Percentiles rank a stretch among this genome's conserved stretches.
These are phyloP conservation scores for Cossypha heuglini DNA, from an alignment of 2,797 vertebrate genomes.

Conservation along the genomic window DNA sequence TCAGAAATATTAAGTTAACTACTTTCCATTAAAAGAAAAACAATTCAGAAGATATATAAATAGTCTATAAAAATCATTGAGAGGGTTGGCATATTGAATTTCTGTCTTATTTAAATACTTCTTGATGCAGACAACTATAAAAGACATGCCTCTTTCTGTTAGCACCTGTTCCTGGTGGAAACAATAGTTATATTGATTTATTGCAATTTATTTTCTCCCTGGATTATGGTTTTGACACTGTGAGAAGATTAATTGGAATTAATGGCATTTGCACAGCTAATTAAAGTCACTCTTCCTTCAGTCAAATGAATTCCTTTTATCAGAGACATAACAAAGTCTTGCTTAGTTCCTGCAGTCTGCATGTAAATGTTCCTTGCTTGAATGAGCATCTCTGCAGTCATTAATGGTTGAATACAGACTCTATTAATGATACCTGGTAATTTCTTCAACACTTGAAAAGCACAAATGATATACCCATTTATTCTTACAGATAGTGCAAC, in stretches of 20 bases:
- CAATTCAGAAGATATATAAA: constrained; percentile 54
- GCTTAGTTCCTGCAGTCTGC: constrained; percentile 55
- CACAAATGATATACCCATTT: background rate
- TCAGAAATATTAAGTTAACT: constrained; percentile 29
- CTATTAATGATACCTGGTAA: constrained; percentile 5
- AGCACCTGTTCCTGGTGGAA: constrained; percentile 69
- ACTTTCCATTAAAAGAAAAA: constrained; percentile 46
- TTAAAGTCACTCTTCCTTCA: constrained; percentile 78
- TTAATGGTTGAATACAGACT: constrained; percentile 35
- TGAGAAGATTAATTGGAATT: constrained; percentile 80
- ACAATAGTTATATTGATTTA: constrained; percentile 77
- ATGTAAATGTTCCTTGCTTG: constrained; percentile 65
- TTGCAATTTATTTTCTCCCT: constrained; percentile 75
- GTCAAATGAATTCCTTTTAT: constrained; percentile 78
- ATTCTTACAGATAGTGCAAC: background rate
- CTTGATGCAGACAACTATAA: constrained; percentile 67
- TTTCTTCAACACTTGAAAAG: constrained; percentile 27
- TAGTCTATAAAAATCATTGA: constrained; percentile 47
- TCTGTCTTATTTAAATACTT: constrained; percentile 72
- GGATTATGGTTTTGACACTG: constrained; percentile 73
- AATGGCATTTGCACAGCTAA: constrained; percentile 80
- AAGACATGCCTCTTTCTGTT: constrained; percentile 56
- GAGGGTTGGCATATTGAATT: constrained; percentile 67
- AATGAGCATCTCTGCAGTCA: constrained; percentile 39
- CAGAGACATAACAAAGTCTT: constrained; percentile 72